Evolutionary conservation across 2,888 invertebrate species (phyloP), one percentile per base, ranked within the genome.

Genomic region (Agonum fuliginosum): DNA sequence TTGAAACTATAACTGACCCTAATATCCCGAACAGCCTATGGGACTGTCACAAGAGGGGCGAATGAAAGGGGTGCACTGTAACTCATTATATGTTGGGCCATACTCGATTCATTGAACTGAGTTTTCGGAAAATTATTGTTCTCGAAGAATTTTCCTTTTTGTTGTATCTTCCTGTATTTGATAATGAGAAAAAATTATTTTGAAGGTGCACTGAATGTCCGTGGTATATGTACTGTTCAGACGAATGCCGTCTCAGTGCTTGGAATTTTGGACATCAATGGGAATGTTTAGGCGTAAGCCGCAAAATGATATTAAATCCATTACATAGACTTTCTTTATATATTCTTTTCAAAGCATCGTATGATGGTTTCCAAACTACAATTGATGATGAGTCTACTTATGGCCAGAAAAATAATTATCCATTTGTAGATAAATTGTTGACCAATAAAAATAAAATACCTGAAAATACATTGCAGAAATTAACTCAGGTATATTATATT

Each of bases 321-420:
- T 1, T 41, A 6, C n/a, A 12, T 6, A 20, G n/a, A n/a, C 20
- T 72, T 3, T 19, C 22, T 20, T 72, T 72, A 37, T 19, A 22
- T 22, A 41, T 58, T 12, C 20, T 72, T 20, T 72, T 54, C 1
- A 51, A 58, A 34, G 72, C 58, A 22, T 20, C 72, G 3, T 37
- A 37, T 12, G 51, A 51, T 22, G 72, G 54, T 0, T 72, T 72
- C 22, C 34, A 72, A 58, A 72, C 54, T 6, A 20, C n/a, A 6
- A 14, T 51, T 5, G 17, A 72, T 0, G 58, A 72, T 72, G 22
- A 34, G 17, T 14, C 34, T 20, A n/a, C 22, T 5, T 72, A 72
- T 46, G 72, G 72, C 10, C 14, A 54, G 41, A 12, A 58, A 19
- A 34, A 72, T 10, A 72, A 72, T 37, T 41, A 34, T 54, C 72